Evolutionary conservation across 2,888 invertebrate species (phyloP).

Genomic region (Xanthostigma xanthostigma): DNA sequence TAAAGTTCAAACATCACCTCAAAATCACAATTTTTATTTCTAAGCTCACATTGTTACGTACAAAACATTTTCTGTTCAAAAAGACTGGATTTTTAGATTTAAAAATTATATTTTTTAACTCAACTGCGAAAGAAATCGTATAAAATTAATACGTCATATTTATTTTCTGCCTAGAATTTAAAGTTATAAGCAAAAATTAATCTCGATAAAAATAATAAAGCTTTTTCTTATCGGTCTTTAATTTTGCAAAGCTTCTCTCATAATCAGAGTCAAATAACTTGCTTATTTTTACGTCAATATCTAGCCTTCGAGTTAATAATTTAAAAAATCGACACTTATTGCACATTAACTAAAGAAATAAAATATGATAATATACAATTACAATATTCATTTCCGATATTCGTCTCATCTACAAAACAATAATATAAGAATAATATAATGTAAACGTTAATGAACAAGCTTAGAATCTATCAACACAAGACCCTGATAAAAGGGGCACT

Average conservation of each 20-base stretch:
- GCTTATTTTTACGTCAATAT: background rate
- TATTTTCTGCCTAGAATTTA: too few relatives aligned
- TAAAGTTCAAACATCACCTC: too few relatives aligned
- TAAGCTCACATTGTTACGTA: too few relatives aligned
- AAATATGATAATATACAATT: background rate
- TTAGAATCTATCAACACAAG: constrained; percentile 6
- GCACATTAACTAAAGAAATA: constrained; percentile 1
- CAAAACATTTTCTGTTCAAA: too few relatives aligned
- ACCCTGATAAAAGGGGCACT: constrained; percentile 7
- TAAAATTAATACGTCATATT: too few relatives aligned
- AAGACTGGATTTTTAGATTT: too few relatives aligned
- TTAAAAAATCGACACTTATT: constrained; percentile 2
- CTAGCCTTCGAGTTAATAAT: constrained; percentile 1
- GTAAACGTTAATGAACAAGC: constrained; percentile 1
- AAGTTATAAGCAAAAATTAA: background rate
- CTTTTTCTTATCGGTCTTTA: background rate
- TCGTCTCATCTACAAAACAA: constrained; percentile 1
- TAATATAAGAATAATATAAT: background rate
- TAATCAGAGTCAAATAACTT: constrained; percentile 2
- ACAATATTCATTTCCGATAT: constrained; percentile 4
- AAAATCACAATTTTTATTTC: too few relatives aligned
- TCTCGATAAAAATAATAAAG: background rate
- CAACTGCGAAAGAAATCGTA: too few relatives aligned
- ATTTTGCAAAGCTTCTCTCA: background rate
- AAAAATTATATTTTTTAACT: too few relatives aligned